Evolutionary conservation across 2,888 invertebrate species (phyloP), one percentile per base, ranked within the genome.

Genomic region (Deilephila porcellus): DNA sequence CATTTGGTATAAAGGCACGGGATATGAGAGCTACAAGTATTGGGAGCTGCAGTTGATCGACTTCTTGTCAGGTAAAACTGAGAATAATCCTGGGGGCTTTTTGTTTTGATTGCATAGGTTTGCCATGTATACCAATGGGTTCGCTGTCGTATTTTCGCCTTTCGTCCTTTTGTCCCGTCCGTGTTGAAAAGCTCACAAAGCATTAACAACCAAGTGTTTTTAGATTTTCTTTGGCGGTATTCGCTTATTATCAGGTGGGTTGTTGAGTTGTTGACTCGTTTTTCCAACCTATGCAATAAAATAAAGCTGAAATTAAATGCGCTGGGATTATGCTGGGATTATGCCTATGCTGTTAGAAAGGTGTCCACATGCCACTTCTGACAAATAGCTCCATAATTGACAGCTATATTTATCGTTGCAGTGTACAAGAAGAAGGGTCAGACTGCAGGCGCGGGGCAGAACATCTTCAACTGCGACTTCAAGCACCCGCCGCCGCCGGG

Each of bases 1-100:
- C 75, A 99, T 99, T 85, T 98, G 98, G 97, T 99, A 99, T 93
- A 97, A 97, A 88, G 98, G 97, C 34, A 97, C 97, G 0, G 96
- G 97, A 60, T 95, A 95, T 78, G 96, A 97, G 37, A 97, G 97
- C 86, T 98, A 97, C 85, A 95, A 96, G 79, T 96, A 97, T 82
- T 98, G 98, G 98, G 97, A 97, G 72, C 95, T 97, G 72, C 96
- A 97, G 80, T 92, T 98, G 14, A 96, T 96, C 83, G 92, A 96
- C 34, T 98, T 98, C 86, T 93, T 99, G 71, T 96, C 96, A 84
- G 97, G 98, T 98, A 91, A 94, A 56, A 29, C 71, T 11, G 2
- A 59, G n/a, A 20, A 59, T 59, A 59, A 59, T 5, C 14, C 20
- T n/a, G n/a, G 19, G 20, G 59, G 19, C 19, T 56, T n/a, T 3